Base-by-base conservation (phyloP, 2,113 vertebrate species). In the Bubo blakistoni region DNA sequence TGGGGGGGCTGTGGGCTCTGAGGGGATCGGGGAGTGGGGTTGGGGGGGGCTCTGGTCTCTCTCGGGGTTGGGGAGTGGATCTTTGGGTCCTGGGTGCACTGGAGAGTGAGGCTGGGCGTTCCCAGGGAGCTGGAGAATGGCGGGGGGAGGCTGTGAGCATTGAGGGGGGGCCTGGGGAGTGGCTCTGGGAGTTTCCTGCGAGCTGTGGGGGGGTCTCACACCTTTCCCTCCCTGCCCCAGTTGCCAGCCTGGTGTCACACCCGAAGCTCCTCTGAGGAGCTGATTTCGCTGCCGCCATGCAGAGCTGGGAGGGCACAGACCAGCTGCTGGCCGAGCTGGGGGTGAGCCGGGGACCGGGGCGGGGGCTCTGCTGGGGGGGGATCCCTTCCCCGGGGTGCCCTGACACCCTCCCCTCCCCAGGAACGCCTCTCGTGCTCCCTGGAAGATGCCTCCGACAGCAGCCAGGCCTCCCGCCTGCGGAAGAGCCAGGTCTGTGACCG, bases 401-500 rank as follows among this genome's bases (percentile, higher is more conserved):
- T 86, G 83, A 67, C 30, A 3, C 44, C 6, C 5, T 32, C 5
- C 27, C 15, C 34, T 19, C 54, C 38, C 4, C 38, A 83, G 79
- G 11, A 61, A 8, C 16, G 24, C 29, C 62, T 82, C 27, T 22
- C 6, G 0, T 7, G 8, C 21, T 25, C 21, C 11, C 42, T 3
- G 4, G 32, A 9, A 7, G 21, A 19, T 3, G 13, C 20, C 40
- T 9, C 34, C 4, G 3, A 7, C 4, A 0, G 32, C 91, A 98
- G 95, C 96, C 97, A 62, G 81, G 72, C 74, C 81, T 97, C 24
- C 44, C 65, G 89, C 96, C 17, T 89, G 59, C 97, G 97, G 27
- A 97, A 92, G 38, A 98, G 98, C 51, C 97, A 97, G 2, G 65
- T 96, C 47, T 99, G 98, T 76, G 99, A 99, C 95, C 82, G 97